Evolutionary conservation across 1,140 invertebrate species (phyloP).

Genomic region (Drosophila mojavensis): DNA sequence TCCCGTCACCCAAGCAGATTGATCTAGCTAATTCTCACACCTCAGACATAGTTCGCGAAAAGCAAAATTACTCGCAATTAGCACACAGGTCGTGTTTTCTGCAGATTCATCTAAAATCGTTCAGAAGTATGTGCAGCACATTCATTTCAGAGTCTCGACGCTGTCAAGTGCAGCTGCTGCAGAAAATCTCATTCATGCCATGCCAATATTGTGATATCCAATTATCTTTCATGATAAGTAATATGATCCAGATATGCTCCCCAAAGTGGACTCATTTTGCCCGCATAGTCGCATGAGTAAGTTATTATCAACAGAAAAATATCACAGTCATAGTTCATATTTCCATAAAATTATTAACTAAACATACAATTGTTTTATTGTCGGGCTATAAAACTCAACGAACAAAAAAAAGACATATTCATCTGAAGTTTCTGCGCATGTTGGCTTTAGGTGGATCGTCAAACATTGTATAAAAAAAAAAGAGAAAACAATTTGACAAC

Average conservation of each 20-base stretch:
- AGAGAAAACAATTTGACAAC: conserved; percentile 18
- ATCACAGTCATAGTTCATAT: too few relatives aligned
- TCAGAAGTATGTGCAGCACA: conserved; percentile 36
- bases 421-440: conserved; percentile 15
- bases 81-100: conserved; percentile 31
- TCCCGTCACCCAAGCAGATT: conserved; percentile 39
- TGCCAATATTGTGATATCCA: background rate
- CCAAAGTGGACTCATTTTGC: background rate
- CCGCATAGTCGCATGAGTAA: too few relatives aligned
- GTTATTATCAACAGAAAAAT: too few relatives aligned
- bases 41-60: conserved; percentile 41
- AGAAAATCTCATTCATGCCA: conserved; percentile 15
- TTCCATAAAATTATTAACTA: too few relatives aligned
- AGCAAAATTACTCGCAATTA: conserved; percentile 41
- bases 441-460: background rate
- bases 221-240: background rate
- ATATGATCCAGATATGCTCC: background rate
- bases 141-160: conserved; percentile 34
- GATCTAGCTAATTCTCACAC: conserved; percentile 52
- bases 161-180: conserved; percentile 18
- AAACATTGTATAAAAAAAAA: conserved; percentile 1
- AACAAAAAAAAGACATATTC: conserved; percentile 5
- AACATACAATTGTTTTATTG: too few relatives aligned
- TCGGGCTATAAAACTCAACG: background rate
- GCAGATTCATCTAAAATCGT: conserved; percentile 30